These are phyloP conservation scores for Psammodynastes pulverulentus DNA, from an alignment of 2,113 vertebrate genomes.

Conservation along the genomic window DNA sequence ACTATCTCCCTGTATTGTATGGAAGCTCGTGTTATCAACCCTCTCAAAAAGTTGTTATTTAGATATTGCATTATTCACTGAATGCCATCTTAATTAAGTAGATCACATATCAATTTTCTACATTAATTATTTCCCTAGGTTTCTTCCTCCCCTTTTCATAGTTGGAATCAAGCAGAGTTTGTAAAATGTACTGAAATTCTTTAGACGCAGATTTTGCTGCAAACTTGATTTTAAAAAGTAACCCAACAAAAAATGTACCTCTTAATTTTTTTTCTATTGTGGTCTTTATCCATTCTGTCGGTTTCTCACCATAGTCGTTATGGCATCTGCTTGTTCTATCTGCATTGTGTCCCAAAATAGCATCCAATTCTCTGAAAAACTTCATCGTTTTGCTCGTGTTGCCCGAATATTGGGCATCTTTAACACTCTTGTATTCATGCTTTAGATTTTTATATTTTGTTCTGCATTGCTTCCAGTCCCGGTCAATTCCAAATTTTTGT, in stretches of 20 bases:
- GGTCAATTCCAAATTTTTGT: conserved; percentile 80
- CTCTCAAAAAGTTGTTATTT: background rate
- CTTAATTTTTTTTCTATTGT: conserved; percentile 53
- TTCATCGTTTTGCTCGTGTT: conserved; percentile 80
- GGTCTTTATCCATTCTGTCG: conserved; percentile 42
- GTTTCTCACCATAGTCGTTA: conserved; percentile 47
- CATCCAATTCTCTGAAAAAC: conserved; percentile 85
- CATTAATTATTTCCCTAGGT: background rate
- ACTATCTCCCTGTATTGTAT: background rate
- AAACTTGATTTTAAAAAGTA: conserved; percentile 17
- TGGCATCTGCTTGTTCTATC: conserved; percentile 62
- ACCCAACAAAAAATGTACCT: conserved; percentile 60
- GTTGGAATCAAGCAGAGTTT: background rate
- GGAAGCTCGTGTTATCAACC: background rate
- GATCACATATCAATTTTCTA: background rate
- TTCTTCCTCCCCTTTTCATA: background rate
- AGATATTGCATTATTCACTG: background rate
- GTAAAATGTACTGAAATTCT: background rate
- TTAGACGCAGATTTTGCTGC: background rate
- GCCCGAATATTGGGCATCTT: conserved; percentile 69
- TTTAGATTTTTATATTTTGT: conserved; percentile 93
- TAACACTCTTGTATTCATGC: conserved; percentile 86
- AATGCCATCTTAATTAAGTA: background rate
- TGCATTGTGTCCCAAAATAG: conserved; percentile 77
- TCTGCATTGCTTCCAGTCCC: conserved; percentile 91